Conservation (phyloP, 2,797 vertebrate species). For the Argyrosomus regius region DNA sequence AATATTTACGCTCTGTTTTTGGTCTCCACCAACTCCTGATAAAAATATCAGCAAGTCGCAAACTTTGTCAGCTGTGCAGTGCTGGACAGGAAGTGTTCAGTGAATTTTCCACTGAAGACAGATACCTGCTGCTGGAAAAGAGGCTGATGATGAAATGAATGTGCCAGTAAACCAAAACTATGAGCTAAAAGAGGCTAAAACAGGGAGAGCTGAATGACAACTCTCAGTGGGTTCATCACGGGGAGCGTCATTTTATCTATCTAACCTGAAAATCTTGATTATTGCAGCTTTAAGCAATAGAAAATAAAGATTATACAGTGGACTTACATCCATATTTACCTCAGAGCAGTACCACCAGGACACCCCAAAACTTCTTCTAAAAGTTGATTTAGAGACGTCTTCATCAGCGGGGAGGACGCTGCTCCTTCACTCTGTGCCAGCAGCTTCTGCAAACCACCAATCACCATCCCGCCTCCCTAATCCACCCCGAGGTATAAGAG, state of each 20-base stretch:
- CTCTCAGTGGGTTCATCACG: background rate
- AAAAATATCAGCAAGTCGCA: too few species aligned
- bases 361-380: background rate
- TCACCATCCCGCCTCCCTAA: background rate
- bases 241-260: background rate
- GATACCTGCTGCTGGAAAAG: background rate
- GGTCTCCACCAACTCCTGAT: background rate
- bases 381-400: background rate
- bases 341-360: background rate
- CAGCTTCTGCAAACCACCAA: background rate
- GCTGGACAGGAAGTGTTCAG: too few species aligned
- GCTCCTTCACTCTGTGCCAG: background rate
- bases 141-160: too few species aligned
- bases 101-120: too few species aligned
- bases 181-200: background rate
- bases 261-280: too few species aligned
- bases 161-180: background rate
- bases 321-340: background rate
- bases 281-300: background rate
- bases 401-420: background rate
- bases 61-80: too few species aligned
- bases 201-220: too few species aligned
- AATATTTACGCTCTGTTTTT: too few species aligned
- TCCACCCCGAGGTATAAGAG: background rate
- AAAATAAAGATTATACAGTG: background rate